A percentile compares a stretch with the other conserved stretches of the same genome.
Evolutionary conservation across 1,140 invertebrate genomes (phyloP).

Genomic region (Ooceraea biroi): DNA sequence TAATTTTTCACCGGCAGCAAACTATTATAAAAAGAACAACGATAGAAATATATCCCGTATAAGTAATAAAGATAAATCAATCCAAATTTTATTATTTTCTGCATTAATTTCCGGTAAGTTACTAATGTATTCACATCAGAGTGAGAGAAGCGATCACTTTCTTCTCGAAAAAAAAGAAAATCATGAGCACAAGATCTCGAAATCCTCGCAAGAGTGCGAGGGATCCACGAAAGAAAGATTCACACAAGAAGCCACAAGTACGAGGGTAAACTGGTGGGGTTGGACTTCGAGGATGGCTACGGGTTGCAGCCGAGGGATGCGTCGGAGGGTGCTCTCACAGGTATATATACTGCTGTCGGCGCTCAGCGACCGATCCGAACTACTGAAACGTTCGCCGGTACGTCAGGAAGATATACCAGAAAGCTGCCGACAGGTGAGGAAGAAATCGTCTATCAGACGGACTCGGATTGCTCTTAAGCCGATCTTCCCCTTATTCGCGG

Average conservation of each 20-base stretch:
- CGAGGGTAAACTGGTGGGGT: slow-evolving; percentile 62
- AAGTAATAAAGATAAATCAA: neutral
- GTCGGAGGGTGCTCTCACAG: slow-evolving; percentile 71
- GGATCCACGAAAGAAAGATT: slow-evolving; percentile 37
- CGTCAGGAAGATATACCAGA: neutral
- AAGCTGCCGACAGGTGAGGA: neutral
- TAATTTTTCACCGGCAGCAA: neutral
- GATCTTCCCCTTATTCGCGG: neutral
- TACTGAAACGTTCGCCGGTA: slow-evolving; percentile 52
- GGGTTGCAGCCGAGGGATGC: slow-evolving; percentile 69
- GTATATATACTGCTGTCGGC: slow-evolving; percentile 72
- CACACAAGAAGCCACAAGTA: neutral
- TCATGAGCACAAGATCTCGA: neutral
- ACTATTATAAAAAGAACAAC: neutral
- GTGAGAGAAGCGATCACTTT: neutral
- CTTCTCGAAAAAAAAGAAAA: neutral
- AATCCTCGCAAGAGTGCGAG: slow-evolving; percentile 12
- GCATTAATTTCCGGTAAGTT: neutral
- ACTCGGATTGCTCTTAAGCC: neutral
- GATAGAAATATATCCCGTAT: neutral
- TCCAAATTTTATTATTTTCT: slow-evolving; percentile 4
- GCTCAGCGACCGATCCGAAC: slow-evolving; percentile 63
- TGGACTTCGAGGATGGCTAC: slow-evolving; percentile 70
- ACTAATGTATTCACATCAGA: neutral
- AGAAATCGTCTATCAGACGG: neutral